Base-by-base conservation (phyloP, 2,888 invertebrate species). In the Spicauda simplicius region DNA sequence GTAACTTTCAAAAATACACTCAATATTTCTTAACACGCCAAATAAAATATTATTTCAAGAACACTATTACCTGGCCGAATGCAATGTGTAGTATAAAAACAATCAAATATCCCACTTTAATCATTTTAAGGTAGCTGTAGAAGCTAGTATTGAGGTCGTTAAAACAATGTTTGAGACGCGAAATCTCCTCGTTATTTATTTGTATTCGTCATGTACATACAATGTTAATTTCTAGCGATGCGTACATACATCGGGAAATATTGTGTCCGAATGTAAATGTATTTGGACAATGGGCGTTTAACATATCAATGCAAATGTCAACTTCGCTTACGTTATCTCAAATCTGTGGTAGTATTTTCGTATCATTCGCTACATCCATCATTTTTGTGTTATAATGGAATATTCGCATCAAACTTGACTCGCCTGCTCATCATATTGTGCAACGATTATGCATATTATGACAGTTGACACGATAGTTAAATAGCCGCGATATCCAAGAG, bases 241-340 rank as follows among this genome's bases (percentile, higher is more conserved):
- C 65, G 72, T 55, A 71, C 69, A 37, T 56, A 37, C 69, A 71
- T 70, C 68, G 72, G 60, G 70, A 73, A 76, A 78, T 73, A 75
- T 80, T 79, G 80, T 82, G 80, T 80, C 60, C 61, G 66, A 76
- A 85, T 85, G 77, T 73, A 77, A 84, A 81, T 83, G 77, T 75
- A 74, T 73, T 72, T 66, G 72, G 68, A 78, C 78, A 78, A 80
- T 74, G 63, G 71, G 25, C 48, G 41, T 69, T 81, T 84, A 72
- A 70, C 80, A 85, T 85, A 63, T 80, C 75, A 83, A 83, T 75
- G 62, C 52, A 50, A 71, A 70, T 55, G 59, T 57, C 69, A 68
- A 19, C 30, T 64, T 59, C 33, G 53, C 56, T 56, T 66, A 55
- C 30, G 53, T 57, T 66, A 57, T 58, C 63, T 50, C 33, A 68